phyloP scores from a whole-genome alignment of 2,113 vertebrate species.

The Cephalopholis sonnerati region DNA sequence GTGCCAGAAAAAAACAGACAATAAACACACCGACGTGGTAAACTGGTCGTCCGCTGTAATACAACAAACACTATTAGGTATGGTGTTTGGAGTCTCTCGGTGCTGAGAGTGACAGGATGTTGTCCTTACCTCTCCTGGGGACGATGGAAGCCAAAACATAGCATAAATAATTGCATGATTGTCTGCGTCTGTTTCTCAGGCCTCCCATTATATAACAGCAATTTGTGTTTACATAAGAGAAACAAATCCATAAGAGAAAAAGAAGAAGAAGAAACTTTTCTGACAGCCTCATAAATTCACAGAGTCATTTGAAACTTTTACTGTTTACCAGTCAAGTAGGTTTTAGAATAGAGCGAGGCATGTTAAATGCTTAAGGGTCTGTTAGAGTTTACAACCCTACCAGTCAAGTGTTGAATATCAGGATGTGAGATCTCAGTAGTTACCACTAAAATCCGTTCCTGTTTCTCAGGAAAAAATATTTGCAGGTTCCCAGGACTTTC shows the following conservation, averaged over 20 bases:
- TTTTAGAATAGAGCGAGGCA: neutral
- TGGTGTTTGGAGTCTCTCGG: neutral
- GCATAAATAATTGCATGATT: conserved; percentile 42
- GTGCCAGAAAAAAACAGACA: conserved; percentile 21
- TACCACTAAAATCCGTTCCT: neutral
- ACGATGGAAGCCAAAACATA: conserved; percentile 40
- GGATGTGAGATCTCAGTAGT: neutral
- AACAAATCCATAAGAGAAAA: neutral
- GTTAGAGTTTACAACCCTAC: neutral
- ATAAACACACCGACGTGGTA: neutral
- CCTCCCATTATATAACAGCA: conserved; percentile 4
- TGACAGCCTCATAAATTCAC: neutral
- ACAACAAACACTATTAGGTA: neutral
- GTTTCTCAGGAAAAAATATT: neutral
- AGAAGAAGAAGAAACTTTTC: neutral
- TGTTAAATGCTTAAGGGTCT: neutral
- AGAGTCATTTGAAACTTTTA: neutral
- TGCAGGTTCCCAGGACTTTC: neutral
- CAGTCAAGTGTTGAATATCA: neutral
- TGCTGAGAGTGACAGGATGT: conserved; percentile 29
- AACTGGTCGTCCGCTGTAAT: neutral
- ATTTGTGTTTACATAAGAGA: conserved; percentile 11
- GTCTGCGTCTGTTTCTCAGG: conserved; percentile 24
- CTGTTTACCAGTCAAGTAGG: neutral
- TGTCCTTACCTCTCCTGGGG: conserved; percentile 36